Evolutionary conservation across 2,797 vertebrate genomes (phyloP).

Genomic region (Petrocephalus sullivani): DNA sequence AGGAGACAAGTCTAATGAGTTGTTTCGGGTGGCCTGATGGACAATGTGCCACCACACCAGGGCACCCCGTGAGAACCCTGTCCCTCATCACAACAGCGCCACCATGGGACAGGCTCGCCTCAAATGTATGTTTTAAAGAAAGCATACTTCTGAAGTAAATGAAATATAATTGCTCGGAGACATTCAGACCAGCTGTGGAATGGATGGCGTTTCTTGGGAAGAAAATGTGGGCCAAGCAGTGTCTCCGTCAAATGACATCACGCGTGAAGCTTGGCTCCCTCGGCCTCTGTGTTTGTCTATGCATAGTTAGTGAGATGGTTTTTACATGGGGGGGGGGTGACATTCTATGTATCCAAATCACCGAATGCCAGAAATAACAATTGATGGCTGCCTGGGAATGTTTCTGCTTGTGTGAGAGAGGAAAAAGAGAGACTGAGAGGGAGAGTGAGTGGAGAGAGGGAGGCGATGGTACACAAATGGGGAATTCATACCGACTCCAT

Average conservation of each 20-base stretch:
- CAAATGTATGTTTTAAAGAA: background rate
- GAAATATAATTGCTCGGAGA: background rate
- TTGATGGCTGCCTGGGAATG: background rate
- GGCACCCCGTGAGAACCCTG: background rate
- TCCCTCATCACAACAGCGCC: background rate
- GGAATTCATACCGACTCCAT: constrained; percentile 65
- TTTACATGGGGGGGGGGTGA: background rate
- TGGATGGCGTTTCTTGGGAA: background rate
- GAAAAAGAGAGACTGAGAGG: background rate
- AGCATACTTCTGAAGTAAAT: background rate
- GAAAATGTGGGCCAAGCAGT: background rate
- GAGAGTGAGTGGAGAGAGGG: background rate
- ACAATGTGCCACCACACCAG: background rate
- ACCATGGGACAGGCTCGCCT: background rate
- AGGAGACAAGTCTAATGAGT: constrained; percentile 26
- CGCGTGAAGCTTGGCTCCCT: background rate
- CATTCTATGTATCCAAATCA: background rate
- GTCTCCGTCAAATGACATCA: background rate
- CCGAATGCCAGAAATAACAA: background rate
- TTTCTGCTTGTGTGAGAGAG: background rate
- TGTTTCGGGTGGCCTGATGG: constrained; percentile 31
- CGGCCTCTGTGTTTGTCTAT: background rate
- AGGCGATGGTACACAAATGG: constrained; percentile 48
- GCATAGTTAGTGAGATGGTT: background rate
- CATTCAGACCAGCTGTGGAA: background rate